Percentiles rank a stretch among this genome's conserved stretches.
These are phyloP conservation scores for Drosophila sordidula DNA, from an alignment of 2,888 invertebrate species.

Conservation along the genomic window DNA sequence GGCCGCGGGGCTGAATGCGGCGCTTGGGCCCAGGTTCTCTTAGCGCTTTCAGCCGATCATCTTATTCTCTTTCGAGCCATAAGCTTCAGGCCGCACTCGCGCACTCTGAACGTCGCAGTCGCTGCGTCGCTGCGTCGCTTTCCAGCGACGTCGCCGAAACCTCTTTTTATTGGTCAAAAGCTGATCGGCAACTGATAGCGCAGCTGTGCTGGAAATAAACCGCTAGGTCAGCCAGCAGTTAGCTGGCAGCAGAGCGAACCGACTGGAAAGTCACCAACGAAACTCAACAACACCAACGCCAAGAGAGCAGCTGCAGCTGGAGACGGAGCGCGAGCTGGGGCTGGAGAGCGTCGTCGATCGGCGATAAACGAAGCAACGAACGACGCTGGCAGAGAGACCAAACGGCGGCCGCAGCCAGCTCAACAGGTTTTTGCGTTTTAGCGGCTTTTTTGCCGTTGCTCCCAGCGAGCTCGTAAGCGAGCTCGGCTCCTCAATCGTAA, in stretches of 20 bases:
- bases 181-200: conserved; percentile 78
- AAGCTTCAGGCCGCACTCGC: neutral
- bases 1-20: conserved; percentile 48
- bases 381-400: conserved; percentile 73
- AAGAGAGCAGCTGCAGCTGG: conserved; percentile 9
- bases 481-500: conserved; percentile 53
- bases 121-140: conserved; percentile 46
- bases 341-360: conserved; percentile 41
- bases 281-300: conserved; percentile 59
- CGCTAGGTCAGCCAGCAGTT: conserved; percentile 70
- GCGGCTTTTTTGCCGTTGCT: conserved; percentile 75
- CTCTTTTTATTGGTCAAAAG: conserved; percentile 82
- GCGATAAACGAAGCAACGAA: conserved; percentile 75
- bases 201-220: conserved; percentile 80
- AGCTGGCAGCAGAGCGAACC: conserved; percentile 34
- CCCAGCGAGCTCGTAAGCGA: conserved; percentile 59
- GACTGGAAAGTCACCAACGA: conserved; percentile 74
- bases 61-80: conserved; percentile 28
- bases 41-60: conserved; percentile 29
- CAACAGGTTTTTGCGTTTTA: conserved; percentile 76
- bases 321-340: conserved; percentile 14
- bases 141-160: conserved; percentile 63
- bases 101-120: conserved; percentile 34
- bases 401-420: conserved; percentile 46
- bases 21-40: conserved; percentile 38